phyloP scores from a whole-genome alignment of 2,797 vertebrate genomes.

The Acanthurus lineatus region DNA sequence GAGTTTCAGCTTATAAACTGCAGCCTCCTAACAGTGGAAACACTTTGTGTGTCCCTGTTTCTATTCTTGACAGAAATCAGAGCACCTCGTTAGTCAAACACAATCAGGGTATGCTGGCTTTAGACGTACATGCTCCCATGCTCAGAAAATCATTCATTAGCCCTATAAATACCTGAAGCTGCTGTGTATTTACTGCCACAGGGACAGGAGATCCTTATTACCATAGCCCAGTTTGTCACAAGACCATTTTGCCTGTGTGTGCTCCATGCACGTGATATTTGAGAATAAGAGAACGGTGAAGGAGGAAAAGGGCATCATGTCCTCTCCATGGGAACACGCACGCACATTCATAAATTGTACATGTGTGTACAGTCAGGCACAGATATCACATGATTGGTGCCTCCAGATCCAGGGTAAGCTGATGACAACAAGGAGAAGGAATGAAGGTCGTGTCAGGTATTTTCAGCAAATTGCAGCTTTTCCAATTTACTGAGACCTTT shows the following conservation, averaged over 20 bases:
- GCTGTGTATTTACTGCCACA: slow-evolving; percentile 35
- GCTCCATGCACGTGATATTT: slow-evolving; percentile 53
- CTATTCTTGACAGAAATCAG: slow-evolving; percentile 59
- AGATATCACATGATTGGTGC: background rate
- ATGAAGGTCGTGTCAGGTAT: background rate
- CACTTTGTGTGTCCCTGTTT: slow-evolving; percentile 42
- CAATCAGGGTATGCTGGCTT: slow-evolving; percentile 53
- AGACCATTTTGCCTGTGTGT: slow-evolving; percentile 23
- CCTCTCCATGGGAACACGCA: slow-evolving; percentile 19
- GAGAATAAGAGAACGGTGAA: slow-evolving; percentile 44
- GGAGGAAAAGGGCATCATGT: slow-evolving; percentile 58
- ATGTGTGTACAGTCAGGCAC: slow-evolving; percentile 5
- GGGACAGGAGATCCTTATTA: slow-evolving; percentile 36
- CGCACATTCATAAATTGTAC: background rate
- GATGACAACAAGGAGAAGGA: background rate
- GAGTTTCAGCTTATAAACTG: background rate
- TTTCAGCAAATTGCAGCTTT: background rate
- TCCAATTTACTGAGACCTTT: background rate
- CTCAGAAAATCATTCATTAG: slow-evolving; percentile 59
- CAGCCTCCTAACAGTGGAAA: slow-evolving; percentile 11
- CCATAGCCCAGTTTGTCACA: slow-evolving; percentile 42
- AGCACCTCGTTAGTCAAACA: slow-evolving; percentile 66
- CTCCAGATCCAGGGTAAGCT: background rate
- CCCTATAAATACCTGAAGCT: slow-evolving; percentile 60
- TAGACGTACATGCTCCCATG: slow-evolving; percentile 32